Percentiles rank a stretch among this genome's conserved stretches.
Evolutionary conservation across 2,113 vertebrate species (phyloP).

Genomic region (Eleginops maclovinus): DNA sequence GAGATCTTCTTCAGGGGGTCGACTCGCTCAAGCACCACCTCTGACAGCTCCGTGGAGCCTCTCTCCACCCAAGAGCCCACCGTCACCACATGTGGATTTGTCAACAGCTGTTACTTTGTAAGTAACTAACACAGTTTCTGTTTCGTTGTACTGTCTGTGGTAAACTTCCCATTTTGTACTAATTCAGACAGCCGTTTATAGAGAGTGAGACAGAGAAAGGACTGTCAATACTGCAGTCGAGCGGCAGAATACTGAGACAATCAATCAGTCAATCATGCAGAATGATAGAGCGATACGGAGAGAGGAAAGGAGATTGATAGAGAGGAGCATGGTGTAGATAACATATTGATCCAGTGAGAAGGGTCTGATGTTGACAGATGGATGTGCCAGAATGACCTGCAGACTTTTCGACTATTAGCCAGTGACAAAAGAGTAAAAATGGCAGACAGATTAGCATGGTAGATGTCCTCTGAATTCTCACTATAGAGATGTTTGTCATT

Average conservation of each 20-base stretch:
- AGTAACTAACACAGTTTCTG: conserved; percentile 40
- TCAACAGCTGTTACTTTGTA: conserved; percentile 87
- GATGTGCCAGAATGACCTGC: conserved; percentile 52
- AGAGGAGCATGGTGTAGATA: conserved; percentile 61
- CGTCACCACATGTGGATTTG: conserved; percentile 83
- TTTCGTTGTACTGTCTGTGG: not conserved
- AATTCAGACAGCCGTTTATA: not conserved
- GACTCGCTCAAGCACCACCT: conserved; percentile 79
- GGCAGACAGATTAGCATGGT: conserved; percentile 12
- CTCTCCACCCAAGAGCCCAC: conserved; percentile 68
- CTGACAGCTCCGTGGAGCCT: conserved; percentile 81
- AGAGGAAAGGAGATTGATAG: conserved; percentile 57
- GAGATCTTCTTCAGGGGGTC: conserved; percentile 81
- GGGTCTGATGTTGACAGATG: conserved; percentile 67
- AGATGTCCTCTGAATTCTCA: not conserved
- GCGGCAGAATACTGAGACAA: conserved; percentile 31
- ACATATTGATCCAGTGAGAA: conserved; percentile 66
- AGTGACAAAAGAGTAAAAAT: conserved; percentile 18
- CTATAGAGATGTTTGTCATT: not conserved
- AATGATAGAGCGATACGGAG: conserved; percentile 57
- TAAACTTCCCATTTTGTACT: not conserved
- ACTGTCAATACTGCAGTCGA: conserved; percentile 2
- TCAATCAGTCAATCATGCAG: conserved; percentile 63
- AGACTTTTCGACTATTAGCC: not conserved
- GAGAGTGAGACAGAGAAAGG: not conserved